Evolutionary conservation across 2,797 vertebrate species (phyloP).

Genomic region (Poeciliopsis turneri): DNA sequence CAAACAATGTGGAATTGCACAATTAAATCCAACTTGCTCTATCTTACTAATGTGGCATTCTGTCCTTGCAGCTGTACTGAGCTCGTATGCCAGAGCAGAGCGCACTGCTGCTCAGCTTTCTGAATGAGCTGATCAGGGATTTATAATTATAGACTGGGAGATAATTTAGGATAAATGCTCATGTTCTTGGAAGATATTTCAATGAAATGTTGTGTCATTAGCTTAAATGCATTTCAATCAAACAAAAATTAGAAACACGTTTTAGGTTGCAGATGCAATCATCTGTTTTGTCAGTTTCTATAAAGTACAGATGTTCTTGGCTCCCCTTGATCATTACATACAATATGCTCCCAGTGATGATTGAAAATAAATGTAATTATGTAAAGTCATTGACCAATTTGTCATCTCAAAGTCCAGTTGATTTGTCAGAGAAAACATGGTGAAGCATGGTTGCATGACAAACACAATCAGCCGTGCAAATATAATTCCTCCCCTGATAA

Average conservation of each 20-base stretch:
- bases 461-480: slow-evolving; percentile 26
- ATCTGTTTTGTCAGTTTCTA: slow-evolving; percentile 44
- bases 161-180: slow-evolving; percentile 64
- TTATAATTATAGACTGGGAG: slow-evolving; percentile 58
- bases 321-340: slow-evolving; percentile 61
- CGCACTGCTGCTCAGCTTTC: slow-evolving; percentile 33
- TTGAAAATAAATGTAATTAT: slow-evolving; percentile 62
- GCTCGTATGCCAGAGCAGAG: slow-evolving; percentile 52
- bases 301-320: slow-evolving; percentile 62
- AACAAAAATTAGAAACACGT: slow-evolving; percentile 49
- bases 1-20: slow-evolving; percentile 21
- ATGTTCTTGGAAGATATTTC: slow-evolving; percentile 61
- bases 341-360: slow-evolving; percentile 38
- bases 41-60: slow-evolving; percentile 23
- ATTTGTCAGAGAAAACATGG: slow-evolving; percentile 28
- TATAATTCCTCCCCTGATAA: slow-evolving; percentile 9
- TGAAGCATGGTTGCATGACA: slow-evolving; percentile 39
- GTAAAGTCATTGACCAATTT: slow-evolving; percentile 63
- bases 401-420: slow-evolving; percentile 10
- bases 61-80: slow-evolving; percentile 48
- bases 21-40: slow-evolving; percentile 22
- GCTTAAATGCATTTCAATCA: slow-evolving; percentile 54
- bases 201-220: slow-evolving; percentile 54
- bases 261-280: slow-evolving; percentile 53
- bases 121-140: slow-evolving; percentile 58